phyloP scores from a whole-genome alignment of 2,888 invertebrate species.

The Caenorhabditis uteleia region DNA sequence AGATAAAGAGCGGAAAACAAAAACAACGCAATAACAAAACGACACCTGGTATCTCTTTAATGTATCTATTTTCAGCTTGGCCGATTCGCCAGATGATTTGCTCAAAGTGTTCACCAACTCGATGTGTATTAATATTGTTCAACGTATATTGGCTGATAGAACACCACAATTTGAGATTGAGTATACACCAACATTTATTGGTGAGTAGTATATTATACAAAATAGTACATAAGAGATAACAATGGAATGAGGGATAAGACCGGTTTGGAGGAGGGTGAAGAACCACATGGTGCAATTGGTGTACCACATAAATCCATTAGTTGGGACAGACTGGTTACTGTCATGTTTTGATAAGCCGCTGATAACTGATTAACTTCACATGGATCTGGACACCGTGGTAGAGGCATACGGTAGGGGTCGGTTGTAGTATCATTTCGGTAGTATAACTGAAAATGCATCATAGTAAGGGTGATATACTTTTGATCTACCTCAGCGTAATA shows the following conservation, averaged over 20 bases:
- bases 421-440: conserved; percentile 35
- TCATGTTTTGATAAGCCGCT: conserved; percentile 31
- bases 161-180: too few relatives aligned
- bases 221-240: too few relatives aligned
- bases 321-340: conserved; percentile 11
- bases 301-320: conserved; percentile 10
- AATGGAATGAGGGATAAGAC: too few relatives aligned
- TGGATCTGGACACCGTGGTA: conserved; percentile 39
- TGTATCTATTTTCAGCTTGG: not conserved
- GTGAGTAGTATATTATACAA: too few relatives aligned
- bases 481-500: too few relatives aligned
- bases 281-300: too few relatives aligned
- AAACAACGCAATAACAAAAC: not conserved
- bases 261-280: too few relatives aligned
- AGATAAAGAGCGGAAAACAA: not conserved
- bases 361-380: conserved; percentile 34
- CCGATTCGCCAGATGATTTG: too few relatives aligned
- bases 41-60: not conserved
- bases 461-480: conserved; percentile 4
- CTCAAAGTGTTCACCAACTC: too few relatives aligned
- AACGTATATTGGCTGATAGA: too few relatives aligned
- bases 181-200: too few relatives aligned
- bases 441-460: conserved; percentile 11
- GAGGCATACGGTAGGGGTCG: conserved; percentile 19
- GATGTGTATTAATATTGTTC: too few relatives aligned